Evolutionary conservation across 1,140 invertebrate species (phyloP), one percentile per base, ranked within the genome.

Genomic region (Eulimnadia texana): DNA sequence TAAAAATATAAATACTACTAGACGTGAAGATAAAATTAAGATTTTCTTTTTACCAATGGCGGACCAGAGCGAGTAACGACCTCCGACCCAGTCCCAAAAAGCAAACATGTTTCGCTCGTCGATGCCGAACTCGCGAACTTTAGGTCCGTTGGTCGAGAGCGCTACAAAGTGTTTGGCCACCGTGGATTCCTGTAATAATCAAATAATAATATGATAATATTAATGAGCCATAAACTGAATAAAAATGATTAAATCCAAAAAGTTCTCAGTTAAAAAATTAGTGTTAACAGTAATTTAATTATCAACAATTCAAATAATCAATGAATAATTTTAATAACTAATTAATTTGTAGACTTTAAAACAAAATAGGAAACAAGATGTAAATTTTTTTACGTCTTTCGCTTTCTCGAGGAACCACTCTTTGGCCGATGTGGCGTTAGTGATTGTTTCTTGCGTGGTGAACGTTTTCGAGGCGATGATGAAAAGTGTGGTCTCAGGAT

Each of bases 31-130:
- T 6, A 42, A 49, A 3, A 19, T 59, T 6, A 47, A 59, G 13
- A 60, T 22, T 1, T 49, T 11, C 22, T n/a, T 50, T 20, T 82
- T 67, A 58, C 80, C 95, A 76, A 99, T 98, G 3, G 96, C 95
- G 0, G 94, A 98, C 95, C 95, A 99, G 1, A 98, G 75, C 0
- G 94, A 98, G 72, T 96, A 97, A 70, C 95, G 82, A 66, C 96
- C 97, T 54, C 96, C 97, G 62, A 99, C 96, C 93, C 95, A 99
- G 76, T 99, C 96, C 96, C 97, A 99, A 74, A 99, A 99, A 53
- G 86, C 93, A 79, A 99, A 99, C 92, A 99, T 99, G 71, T 99
- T 99, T 61, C 86, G 84, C 65, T 90, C 81, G 73, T 96, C 86
- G 67, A 99, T 99, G 23, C 97, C 97, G 77, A 99, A 99, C 61